Conservation (phyloP, 2,888 invertebrate genomes). For the Pristionchus fissidentatus region DNA sequence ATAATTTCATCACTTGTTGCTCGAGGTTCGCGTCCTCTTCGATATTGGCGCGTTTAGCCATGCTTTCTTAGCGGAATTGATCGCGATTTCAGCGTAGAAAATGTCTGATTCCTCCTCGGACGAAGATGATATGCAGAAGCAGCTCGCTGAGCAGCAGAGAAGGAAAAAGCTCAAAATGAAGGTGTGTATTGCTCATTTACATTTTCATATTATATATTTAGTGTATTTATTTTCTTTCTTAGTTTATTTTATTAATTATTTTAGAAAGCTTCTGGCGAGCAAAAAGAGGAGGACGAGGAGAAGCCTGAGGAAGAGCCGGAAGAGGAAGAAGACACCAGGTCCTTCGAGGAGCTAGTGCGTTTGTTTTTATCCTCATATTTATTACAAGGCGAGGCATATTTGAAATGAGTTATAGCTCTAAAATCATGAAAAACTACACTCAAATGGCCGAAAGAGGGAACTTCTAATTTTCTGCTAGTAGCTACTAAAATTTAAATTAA, state of each 20-base stretch:
- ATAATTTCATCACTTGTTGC: background rate
- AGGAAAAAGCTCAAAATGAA: slow-evolving; percentile 55
- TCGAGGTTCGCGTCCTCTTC: slow-evolving; percentile 6
- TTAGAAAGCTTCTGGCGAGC: slow-evolving; percentile 88
- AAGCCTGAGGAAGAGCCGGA: slow-evolving; percentile 52
- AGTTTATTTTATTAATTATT: background rate
- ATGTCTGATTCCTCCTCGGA: slow-evolving; percentile 67
- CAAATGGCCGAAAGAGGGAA: too few relatives aligned
- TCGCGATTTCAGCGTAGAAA: slow-evolving; percentile 17
- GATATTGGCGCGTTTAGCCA: background rate
- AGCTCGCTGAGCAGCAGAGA: slow-evolving; percentile 44
- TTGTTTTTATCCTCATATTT: background rate
- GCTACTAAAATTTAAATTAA: background rate
- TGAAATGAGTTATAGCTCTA: background rate
- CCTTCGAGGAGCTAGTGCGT: slow-evolving; percentile 58
- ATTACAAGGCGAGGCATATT: background rate
- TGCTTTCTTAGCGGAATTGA: background rate
- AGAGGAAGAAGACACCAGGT: slow-evolving; percentile 52
- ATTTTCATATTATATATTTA: background rate
- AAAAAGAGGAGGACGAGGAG: slow-evolving; percentile 85
- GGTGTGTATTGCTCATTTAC: slow-evolving; percentile 45
- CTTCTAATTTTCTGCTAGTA: background rate
- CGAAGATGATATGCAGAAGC: slow-evolving; percentile 56
- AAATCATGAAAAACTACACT: background rate
- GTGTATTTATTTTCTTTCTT: background rate